These are phyloP conservation scores for Eueides isabella DNA, from an alignment of 1,140 invertebrate genomes.

Conservation along the genomic window DNA sequence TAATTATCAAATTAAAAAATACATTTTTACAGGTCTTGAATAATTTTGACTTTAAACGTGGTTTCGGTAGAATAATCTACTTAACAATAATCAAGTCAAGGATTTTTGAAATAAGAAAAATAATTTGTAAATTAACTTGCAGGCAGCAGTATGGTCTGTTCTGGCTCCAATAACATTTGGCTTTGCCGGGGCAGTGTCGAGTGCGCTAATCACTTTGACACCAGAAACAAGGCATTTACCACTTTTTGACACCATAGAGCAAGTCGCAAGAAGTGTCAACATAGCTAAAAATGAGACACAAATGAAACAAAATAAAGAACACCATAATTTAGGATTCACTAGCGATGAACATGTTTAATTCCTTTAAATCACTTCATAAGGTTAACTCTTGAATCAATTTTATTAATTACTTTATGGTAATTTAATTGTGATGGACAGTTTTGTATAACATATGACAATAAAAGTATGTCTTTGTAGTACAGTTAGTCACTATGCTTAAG, in stretches of 20 bases:
- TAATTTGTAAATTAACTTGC: slow-evolving; percentile 28
- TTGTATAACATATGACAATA: background rate
- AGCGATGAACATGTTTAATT: slow-evolving; percentile 12
- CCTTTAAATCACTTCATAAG: too few relatives aligned
- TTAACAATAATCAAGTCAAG: too few relatives aligned
- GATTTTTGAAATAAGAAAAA: background rate
- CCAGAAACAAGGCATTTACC: slow-evolving; percentile 87
- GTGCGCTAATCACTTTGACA: slow-evolving; percentile 83
- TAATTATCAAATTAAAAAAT: too few relatives aligned
- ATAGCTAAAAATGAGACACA: slow-evolving; percentile 2
- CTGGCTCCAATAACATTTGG: slow-evolving; percentile 86
- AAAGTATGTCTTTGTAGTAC: background rate
- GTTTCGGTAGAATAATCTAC: too few relatives aligned
- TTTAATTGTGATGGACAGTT: background rate
- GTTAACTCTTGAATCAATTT: background rate
- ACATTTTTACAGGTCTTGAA: too few relatives aligned
- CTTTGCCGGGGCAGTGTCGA: slow-evolving; percentile 82
- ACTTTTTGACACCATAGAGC: slow-evolving; percentile 85
- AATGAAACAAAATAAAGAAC: background rate
- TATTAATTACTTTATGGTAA: background rate
- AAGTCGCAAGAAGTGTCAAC: slow-evolving; percentile 31
- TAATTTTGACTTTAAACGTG: too few relatives aligned
- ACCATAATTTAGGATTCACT: slow-evolving; percentile 1
- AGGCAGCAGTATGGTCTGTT: slow-evolving; percentile 56
- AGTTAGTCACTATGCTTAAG: background rate